Conservation (phyloP, 2,797 vertebrate species). For the Manis pentadactyla region DNA sequence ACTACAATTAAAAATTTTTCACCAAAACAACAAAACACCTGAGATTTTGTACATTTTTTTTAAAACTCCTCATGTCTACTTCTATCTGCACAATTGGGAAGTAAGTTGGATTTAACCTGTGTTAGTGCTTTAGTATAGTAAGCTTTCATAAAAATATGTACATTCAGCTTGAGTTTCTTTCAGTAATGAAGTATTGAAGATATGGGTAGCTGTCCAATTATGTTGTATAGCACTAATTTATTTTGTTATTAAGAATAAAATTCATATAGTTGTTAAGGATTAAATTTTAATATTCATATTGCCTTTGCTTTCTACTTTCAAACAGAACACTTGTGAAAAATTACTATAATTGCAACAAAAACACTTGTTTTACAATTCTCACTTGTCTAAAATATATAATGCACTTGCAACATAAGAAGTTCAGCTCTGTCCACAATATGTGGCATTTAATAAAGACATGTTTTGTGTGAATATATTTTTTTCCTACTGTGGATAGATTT, state of each 20-base stretch:
- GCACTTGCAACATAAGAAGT: not conserved
- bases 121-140: not conserved
- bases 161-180: not conserved
- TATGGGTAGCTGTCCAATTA: not conserved
- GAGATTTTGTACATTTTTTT: not conserved
- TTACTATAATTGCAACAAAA: not conserved
- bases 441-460: not conserved
- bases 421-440: not conserved
- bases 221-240: rapidly evolving
- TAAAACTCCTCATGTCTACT: not conserved
- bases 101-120: not conserved
- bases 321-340: not conserved
- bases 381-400: not conserved
- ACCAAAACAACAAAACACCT: not conserved
- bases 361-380: not conserved
- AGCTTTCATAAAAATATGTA: not conserved
- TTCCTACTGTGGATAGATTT: not conserved
- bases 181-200: not conserved
- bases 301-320: not conserved
- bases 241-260: not conserved
- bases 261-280: not conserved
- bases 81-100: not conserved
- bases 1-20: not conserved
- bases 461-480: not conserved
- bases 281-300: not conserved